These are phyloP conservation scores for Siphonodentalium dalli DNA, from an alignment of 2,888 invertebrate species.

Conservation along the genomic window DNA sequence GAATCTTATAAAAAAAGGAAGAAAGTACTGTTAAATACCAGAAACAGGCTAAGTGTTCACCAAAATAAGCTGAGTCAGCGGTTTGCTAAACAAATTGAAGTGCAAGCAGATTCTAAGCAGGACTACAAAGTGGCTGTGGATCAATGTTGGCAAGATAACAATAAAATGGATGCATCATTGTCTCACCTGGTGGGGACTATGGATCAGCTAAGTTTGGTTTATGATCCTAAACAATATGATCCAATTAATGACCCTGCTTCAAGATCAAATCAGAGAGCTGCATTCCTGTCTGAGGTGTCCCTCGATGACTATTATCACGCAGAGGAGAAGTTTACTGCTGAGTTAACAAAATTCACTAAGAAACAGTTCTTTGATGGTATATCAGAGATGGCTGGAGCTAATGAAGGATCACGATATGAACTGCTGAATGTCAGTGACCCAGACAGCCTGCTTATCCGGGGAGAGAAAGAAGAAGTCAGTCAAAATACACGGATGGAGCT, in stretches of 20 bases:
- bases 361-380: conserved; percentile 62
- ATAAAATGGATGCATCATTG: no score
- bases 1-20: conserved; percentile 40
- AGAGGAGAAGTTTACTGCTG: conserved; percentile 53
- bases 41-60: conserved; percentile 48
- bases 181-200: no score
- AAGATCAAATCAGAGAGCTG: not conserved
- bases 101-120: conserved; percentile 40
- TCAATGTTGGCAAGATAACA: conserved; percentile 40
- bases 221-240: no score
- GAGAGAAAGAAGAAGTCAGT: conserved; percentile 43
- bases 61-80: conserved; percentile 40
- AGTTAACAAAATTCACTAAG: conserved; percentile 56
- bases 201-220: no score
- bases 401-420: conserved; percentile 47
- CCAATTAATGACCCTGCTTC: no score
- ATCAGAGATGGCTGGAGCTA: conserved; percentile 51
- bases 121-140: conserved; percentile 39
- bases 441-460: conserved; percentile 43
- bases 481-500: conserved; percentile 55
- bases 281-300: conserved; percentile 47
- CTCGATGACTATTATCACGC: conserved; percentile 39
- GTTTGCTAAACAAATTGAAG: conserved; percentile 35
- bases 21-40: conserved; percentile 39
- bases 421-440: conserved; percentile 56